Conservation (phyloP, 2,113 vertebrate species). For the Ovis aries region DNA sequence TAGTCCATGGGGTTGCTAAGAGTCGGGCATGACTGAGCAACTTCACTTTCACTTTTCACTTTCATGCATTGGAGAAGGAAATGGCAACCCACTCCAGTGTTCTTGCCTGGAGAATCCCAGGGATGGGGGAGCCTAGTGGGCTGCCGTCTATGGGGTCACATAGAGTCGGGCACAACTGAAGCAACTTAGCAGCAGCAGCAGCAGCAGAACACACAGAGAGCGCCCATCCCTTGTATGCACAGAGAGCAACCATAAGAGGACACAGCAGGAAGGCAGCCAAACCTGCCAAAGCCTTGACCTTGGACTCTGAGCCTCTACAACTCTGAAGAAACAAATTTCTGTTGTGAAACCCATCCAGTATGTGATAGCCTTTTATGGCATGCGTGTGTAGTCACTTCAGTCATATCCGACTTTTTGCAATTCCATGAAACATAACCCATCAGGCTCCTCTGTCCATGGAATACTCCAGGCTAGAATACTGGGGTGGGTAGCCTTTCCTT, state of each 20-base stretch:
- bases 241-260: not conserved
- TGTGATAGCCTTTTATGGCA: not conserved
- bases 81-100: no score
- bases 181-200: no score
- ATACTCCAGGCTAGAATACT: not conserved
- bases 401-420: not conserved
- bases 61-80: no score
- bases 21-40: no score
- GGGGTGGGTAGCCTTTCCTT: not conserved
- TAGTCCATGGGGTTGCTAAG: no score
- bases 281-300: not conserved
- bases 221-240: fast-evolving
- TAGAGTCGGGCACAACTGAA: no score
- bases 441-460: not conserved
- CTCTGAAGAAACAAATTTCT: not conserved
- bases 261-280: not conserved
- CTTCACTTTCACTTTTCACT: no score
- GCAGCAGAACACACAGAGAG: not conserved
- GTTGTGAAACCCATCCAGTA: not conserved
- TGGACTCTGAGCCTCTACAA: not conserved
- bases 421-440: not conserved
- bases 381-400: not conserved
- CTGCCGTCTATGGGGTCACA: no score
- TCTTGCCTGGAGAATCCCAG: no score
- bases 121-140: no score